Base-by-base conservation (phyloP, 2,888 invertebrate species). In the Plebejus melissa region DNA sequence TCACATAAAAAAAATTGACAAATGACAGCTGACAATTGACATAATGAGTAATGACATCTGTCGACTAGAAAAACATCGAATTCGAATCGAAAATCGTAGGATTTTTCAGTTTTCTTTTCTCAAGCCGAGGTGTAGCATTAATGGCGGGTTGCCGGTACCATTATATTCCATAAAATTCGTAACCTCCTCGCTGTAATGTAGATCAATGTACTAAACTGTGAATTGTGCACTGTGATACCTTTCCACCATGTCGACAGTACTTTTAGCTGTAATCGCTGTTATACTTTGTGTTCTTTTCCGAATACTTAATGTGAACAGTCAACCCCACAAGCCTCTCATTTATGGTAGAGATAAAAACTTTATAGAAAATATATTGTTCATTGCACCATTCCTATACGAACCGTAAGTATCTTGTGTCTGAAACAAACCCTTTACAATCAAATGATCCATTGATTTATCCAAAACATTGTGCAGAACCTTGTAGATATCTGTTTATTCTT, bases 281-380 rank as follows among this genome's bases (percentile, higher is more conserved):
- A 96, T 97, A 83, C 93, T 97, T 79, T 97, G 97, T 90, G 95
- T 97, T 83, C 94, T 97, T 80, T 97, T 97, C 87, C 95, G 97
- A 87, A 96, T 97, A 87, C 90, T 97, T 81, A 97, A 97, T 89
- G 97, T 97, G 79, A 97, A 97, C 90, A 97, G 97, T 85, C 96
- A 96, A 86, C 96, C 97, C 57, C 95, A 96, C 83, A 96, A 96
- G 89, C 97, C 97, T 77, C 94, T 95, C 83, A 94, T 98, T 78
- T 96, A 95, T 90, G 97, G 97, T 87, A 94, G 95, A 85, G 97
- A 97, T 90, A 94, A 94, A 83, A 95, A 94, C 82, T 97, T 98
- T 88, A 94, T 97, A 80, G 95, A 97, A 83, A 96, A 96, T 79
- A 94, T 97, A 77, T 94, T 97, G 81, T 97, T 97, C 88, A 96